Conservation (phyloP, 2,113 vertebrate genomes). For the Gobius niger region DNA sequence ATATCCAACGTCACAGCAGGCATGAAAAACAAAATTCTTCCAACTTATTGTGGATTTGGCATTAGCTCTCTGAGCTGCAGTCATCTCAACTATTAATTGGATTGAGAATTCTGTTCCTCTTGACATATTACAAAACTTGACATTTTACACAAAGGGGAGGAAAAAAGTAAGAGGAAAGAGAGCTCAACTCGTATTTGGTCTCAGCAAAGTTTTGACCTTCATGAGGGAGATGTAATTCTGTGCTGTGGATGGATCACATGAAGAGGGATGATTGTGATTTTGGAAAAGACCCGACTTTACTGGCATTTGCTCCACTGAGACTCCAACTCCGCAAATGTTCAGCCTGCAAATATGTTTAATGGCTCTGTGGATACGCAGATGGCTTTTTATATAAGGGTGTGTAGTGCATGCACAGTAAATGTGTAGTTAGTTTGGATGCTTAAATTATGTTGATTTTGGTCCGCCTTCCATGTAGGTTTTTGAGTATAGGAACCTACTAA, state of each 20-base stretch:
- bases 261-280: neutral
- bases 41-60: constrained; percentile 1
- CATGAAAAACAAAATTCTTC: constrained; percentile 8
- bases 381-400: no score
- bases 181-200: constrained; percentile 7
- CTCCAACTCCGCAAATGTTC: constrained; percentile 3
- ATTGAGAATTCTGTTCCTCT: constrained; percentile 35
- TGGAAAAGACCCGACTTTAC: neutral
- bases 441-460: no score
- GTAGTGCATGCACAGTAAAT: no score
- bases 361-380: neutral
- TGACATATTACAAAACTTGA: constrained; percentile 45
- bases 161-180: constrained; percentile 8
- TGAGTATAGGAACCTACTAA: no score
- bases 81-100: constrained; percentile 29
- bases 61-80: constrained; percentile 8
- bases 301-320: neutral
- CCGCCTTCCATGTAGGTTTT: no score
- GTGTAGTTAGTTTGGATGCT: no score
- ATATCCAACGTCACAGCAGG: neutral
- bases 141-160: constrained; percentile 26
- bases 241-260: constrained; percentile 4
- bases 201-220: constrained; percentile 24
- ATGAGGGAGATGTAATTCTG: constrained; percentile 4
- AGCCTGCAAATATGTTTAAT: neutral